These are phyloP conservation scores for Mactromeris polynyma DNA, from an alignment of 2,888 invertebrate genomes.

Conservation along the genomic window DNA sequence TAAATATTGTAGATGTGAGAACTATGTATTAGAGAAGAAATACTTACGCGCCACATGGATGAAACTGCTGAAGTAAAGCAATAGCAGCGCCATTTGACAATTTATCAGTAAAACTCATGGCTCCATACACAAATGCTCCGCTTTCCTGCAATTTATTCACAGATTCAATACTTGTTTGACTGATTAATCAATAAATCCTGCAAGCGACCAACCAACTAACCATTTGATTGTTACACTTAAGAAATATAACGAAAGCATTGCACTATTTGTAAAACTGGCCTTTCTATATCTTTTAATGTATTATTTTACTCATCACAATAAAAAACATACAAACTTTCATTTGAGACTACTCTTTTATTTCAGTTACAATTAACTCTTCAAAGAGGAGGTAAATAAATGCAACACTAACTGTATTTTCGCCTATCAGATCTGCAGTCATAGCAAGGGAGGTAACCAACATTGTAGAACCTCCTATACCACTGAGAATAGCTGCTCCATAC, in stretches of 20 bases:
- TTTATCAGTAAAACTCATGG: slow-evolving; percentile 97
- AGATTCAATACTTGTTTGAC: not conserved
- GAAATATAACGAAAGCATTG: too few relatives aligned
- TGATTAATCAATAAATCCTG: too few relatives aligned
- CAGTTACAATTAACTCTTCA: not conserved
- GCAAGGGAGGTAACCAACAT: slow-evolving; percentile 96
- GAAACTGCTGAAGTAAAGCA: slow-evolving; percentile 94
- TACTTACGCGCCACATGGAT: slow-evolving; percentile 87
- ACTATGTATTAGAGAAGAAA: slow-evolving; percentile 1
- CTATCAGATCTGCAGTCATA: slow-evolving; percentile 96
- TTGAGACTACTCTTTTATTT: too few relatives aligned
- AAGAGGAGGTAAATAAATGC: not conserved
- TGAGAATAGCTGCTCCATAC: slow-evolving; percentile 91
- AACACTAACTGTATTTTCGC: slow-evolving; percentile 90
- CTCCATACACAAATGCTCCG: slow-evolving; percentile 96
- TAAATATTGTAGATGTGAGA: too few relatives aligned
- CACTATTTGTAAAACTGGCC: too few relatives aligned
- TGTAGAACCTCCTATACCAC: slow-evolving; percentile 94
- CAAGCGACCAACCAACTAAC: too few relatives aligned
- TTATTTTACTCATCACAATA: too few relatives aligned
- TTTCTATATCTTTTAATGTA: too few relatives aligned
- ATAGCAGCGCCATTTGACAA: slow-evolving; percentile 95
- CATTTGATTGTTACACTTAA: too few relatives aligned
- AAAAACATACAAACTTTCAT: too few relatives aligned
- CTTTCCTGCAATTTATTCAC: slow-evolving; percentile 89